Conservation (phyloP, 2,888 invertebrate species). For the Iselma pallidipennis region DNA sequence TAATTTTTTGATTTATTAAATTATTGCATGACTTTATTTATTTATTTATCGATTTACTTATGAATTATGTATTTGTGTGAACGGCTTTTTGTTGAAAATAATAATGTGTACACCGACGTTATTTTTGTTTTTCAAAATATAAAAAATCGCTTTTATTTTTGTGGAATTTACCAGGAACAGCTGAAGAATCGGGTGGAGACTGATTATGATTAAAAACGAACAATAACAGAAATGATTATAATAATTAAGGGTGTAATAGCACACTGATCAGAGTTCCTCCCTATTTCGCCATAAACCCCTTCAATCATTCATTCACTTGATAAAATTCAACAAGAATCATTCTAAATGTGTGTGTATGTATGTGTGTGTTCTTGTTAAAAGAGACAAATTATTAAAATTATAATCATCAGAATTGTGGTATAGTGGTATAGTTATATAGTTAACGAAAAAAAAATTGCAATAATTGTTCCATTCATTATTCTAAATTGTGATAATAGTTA, state of each 20-base stretch:
- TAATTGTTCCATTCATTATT: background rate
- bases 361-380: background rate
- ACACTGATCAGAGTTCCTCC: constrained; percentile 45
- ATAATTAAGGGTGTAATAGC: constrained; percentile 51
- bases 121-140: background rate
- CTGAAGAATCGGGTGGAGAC: constrained; percentile 65
- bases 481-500: constrained; percentile 18
- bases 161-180: constrained; percentile 62
- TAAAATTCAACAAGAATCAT: constrained; percentile 18
- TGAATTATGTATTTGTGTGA: background rate
- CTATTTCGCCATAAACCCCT: constrained; percentile 7
- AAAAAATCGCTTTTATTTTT: constrained; percentile 22
- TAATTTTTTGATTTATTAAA: background rate
- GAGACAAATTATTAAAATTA: constrained; percentile 17
- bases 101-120: constrained; percentile 51
- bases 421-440: constrained; percentile 19
- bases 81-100: constrained; percentile 8
- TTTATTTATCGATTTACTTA: background rate
- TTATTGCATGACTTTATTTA: background rate
- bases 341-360: constrained; percentile 21
- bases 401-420: constrained; percentile 19
- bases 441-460: constrained; percentile 1
- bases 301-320: constrained; percentile 21
- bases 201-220: constrained; percentile 61
- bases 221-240: constrained; percentile 39